Evolutionary conservation across 2,888 invertebrate species (phyloP), one percentile per base, ranked within the genome.

Genomic region (Tetragonisca angustula): DNA sequence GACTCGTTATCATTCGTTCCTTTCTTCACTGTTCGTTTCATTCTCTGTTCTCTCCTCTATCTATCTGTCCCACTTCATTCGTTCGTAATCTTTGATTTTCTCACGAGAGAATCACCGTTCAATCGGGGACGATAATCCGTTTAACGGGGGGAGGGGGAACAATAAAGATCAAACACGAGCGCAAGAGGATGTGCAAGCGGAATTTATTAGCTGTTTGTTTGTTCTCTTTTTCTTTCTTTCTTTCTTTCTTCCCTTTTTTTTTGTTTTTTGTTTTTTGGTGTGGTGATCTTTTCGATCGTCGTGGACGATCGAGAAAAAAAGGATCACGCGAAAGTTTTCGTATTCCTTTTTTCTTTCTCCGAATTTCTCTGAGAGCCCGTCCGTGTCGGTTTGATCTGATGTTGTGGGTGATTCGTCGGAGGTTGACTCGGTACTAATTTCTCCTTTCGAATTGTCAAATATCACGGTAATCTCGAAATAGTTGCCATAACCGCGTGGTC

Each of bases 311-410:
- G 78, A 81, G 65, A 65, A 62, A 52, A 21, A 36, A 50, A 78
- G 43, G 76, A 71, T 19, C 59, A 52, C 50, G 43, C 62, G 59
- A 32, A 72, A 43, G 43, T 9, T 43, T 43, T 43, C 32, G 64
- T 59, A 32, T 32, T 70, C 11, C 76, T 15, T 65, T 54, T 15
- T 24, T 24, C 13, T 64, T 24, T 62, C 27, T 62, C 24, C 49
- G 9, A 6, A 27, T 36, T 52, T 36, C 4, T 21, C 61, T 5
- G 85, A 79, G 85, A 85, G 81, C 73, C 69, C 87, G 72, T 84
- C 80, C 80, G 87, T 88, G 89, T 87, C 87, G 79, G 82, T 84
- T 88, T 88, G 89, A 87, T 88, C 76, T 88, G 80, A 88, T 88
- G 88, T 86, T 88, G 87, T 88, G 76, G 74, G 79, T 88, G 78